Percentiles rank a stretch among this genome's conserved stretches.
Conservation (phyloP, 1,140 invertebrate species). For the Procambarus virginalis region DNA sequence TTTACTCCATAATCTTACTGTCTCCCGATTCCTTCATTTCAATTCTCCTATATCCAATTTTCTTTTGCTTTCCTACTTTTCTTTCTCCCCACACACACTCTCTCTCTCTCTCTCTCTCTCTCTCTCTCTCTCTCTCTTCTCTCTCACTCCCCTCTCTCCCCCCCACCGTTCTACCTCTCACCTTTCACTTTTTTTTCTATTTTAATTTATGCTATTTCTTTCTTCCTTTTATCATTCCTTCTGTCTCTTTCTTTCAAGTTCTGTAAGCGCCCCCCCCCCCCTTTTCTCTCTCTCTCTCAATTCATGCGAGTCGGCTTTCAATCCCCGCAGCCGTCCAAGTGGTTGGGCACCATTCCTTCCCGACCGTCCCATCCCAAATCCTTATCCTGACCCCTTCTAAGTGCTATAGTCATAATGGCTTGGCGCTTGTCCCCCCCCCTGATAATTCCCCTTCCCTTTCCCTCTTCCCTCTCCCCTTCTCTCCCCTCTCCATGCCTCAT, state of each 20-base stretch:
- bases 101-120: slow-evolving; percentile 20
- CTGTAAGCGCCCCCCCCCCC: no score
- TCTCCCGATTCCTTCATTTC: no score
- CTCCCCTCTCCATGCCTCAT: neutral
- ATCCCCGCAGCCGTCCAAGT: no score
- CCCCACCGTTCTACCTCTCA: neutral
- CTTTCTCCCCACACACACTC: neutral
- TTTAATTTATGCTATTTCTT: neutral
- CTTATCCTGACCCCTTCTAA: neutral
- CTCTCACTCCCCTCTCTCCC: slow-evolving; percentile 24
- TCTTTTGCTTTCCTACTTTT: neutral
- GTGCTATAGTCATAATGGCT: neutral
- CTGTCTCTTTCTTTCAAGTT: neutral
- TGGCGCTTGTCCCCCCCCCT: no score
- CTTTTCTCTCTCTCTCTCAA: no score
- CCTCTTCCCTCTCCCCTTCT: neutral
- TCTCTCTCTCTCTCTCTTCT: slow-evolving; percentile 13
- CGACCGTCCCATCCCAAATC: no score
- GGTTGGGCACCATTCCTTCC: no score
- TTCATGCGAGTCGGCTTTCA: no score
- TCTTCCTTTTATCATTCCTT: neutral
- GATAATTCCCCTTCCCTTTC: neutral
- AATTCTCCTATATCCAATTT: neutral
- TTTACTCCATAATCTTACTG: neutral
- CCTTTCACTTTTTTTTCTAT: neutral